Evolutionary conservation across 2,888 invertebrate genomes (phyloP).

Genomic region (Drosophila meridiana): DNA sequence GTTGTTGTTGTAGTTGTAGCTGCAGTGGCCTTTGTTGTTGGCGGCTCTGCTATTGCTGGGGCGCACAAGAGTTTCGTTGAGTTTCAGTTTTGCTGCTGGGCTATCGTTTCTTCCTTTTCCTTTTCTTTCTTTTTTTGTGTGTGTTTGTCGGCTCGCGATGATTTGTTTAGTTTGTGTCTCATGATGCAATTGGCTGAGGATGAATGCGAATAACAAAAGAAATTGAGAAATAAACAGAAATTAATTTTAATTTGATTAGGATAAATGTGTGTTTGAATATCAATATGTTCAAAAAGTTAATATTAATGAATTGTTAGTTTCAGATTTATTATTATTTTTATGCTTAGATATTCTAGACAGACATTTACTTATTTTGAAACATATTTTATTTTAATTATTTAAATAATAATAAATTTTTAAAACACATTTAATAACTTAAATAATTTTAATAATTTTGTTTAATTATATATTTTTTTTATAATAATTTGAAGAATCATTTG

Average conservation of each 20-base stretch:
- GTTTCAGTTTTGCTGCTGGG: constrained; percentile 16
- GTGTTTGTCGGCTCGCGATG: constrained; percentile 1
- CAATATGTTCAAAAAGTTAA: background rate
- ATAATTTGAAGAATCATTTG: too few species aligned
- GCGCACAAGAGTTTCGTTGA: constrained; percentile 45
- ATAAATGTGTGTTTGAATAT: background rate
- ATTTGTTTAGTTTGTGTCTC: constrained; percentile 21
- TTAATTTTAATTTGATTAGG: background rate
- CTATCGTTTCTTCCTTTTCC: background rate
- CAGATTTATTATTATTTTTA: too few species aligned
- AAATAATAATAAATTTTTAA: too few species aligned
- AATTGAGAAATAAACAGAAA: constrained; percentile 9
- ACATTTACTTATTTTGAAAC: too few species aligned
- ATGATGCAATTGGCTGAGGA: constrained; percentile 7
- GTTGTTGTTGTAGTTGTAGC: constrained; percentile 13
- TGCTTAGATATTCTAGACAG: too few species aligned
- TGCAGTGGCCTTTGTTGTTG: constrained; percentile 7
- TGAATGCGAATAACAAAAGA: constrained; percentile 3
- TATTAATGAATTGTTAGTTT: too few species aligned
- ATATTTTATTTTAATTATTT: too few species aligned
- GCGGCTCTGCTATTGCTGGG: constrained; percentile 13
- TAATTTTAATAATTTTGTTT: too few species aligned
- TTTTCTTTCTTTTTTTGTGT: background rate
- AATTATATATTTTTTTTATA: too few species aligned
- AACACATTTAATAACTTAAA: too few species aligned